Evolutionary conservation across 2,113 vertebrate species (phyloP), one percentile per base, ranked within the genome.

Genomic region (Leuciscus idus): DNA sequence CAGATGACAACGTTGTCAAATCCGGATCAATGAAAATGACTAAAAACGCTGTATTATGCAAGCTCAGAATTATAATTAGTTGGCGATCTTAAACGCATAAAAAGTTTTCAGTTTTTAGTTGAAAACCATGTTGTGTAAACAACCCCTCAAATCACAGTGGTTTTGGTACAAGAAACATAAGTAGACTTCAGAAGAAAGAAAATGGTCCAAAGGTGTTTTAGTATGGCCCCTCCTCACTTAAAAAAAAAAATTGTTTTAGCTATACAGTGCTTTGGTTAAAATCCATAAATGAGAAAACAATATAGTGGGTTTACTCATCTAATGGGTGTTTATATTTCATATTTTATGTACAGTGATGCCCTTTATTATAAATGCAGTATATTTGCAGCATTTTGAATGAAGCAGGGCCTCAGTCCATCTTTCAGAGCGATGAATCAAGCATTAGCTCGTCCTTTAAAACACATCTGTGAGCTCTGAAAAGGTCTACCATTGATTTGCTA

Each of bases 401-500:
- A 78, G 77, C 73, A 86, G 66, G 33, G 6, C 33, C 50, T 77
- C 70, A 70, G 80, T 75, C 61, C 84, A 85, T 83, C 82, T 83
- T 77, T 81, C 43, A 46, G 78, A 33, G 23, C 19, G 39, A 17
- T 52, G 55, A 48, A 87, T 74, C 72, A 39, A 76, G 57, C 81
- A 36, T 74, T 75, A 68, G 30, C 43, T 43, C 8, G 43, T 39
- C 39, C 59, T 85, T 61, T 87, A 82, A 86, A 89, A 61, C 48
- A 43, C 72, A 77, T 72, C 39, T 10, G 26, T 61, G 43, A 57
- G 62, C 33, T 79, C 15, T 55, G 64, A 87, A 89, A 79, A 89
- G 91, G 88, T 83, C 86, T 87, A 74, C 36, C 70, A 76, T 91
- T 88, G 90, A 90, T 81, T 73, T 73, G 85, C 55, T 87, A 87